These are phyloP conservation scores for Corbicula japonica DNA, from an alignment of 2,888 invertebrate species.

Conservation along the genomic window DNA sequence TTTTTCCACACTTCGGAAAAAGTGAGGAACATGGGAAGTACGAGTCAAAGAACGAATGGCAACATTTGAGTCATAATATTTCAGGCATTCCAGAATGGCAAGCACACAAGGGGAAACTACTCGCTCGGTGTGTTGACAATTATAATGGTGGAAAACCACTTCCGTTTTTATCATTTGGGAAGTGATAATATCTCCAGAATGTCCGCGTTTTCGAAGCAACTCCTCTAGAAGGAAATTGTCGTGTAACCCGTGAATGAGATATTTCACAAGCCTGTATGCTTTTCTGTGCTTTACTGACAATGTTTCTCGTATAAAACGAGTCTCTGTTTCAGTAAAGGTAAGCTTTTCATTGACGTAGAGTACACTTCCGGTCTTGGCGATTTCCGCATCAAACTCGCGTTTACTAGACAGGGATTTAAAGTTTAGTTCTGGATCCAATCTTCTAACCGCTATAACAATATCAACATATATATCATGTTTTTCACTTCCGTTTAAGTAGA, in stretches of 20 bases:
- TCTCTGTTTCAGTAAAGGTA: constrained; percentile 30
- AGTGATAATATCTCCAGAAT: constrained; percentile 10
- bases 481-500: background rate
- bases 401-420: background rate
- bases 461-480: constrained; percentile 1
- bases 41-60: constrained; percentile 1
- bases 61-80: constrained; percentile 6
- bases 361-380: constrained; percentile 20
- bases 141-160: constrained; percentile 18
- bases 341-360: constrained; percentile 31
- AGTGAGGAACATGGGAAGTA: background rate
- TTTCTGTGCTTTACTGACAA: constrained; percentile 25
- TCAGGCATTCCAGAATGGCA: background rate
- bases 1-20: constrained; percentile 25
- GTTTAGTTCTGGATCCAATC: constrained; percentile 11
- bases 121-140: background rate
- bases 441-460: constrained; percentile 10
- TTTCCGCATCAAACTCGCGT: background rate
- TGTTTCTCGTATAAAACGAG: background rate
- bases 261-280: constrained; percentile 24
- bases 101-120: constrained; percentile 17
- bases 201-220: constrained; percentile 1
- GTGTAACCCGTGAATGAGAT: constrained; percentile 19
- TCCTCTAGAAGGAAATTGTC: constrained; percentile 3
- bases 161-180: constrained; percentile 32